Evolutionary conservation across 2,888 invertebrate species (phyloP).

Genomic region (Agrotis ipsilon): DNA sequence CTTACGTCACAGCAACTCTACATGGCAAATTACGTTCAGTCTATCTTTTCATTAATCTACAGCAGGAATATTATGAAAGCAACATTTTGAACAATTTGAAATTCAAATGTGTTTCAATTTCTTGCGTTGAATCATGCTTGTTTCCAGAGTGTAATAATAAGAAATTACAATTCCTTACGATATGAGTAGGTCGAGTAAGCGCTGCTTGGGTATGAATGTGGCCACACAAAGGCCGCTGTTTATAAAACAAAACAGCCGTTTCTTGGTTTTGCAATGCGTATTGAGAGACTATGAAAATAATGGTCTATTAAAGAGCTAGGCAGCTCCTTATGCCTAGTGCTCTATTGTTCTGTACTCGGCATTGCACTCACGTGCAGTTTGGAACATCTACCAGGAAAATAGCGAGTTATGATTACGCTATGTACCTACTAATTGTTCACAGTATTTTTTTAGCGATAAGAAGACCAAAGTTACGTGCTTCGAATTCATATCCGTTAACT

Average conservation of each 20-base stretch:
- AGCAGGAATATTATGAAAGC: slow-evolving; percentile 48
- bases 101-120: slow-evolving; percentile 69
- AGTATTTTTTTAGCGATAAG: slow-evolving; percentile 43
- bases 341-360: slow-evolving; percentile 63
- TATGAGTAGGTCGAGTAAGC: slow-evolving; percentile 75
- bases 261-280: slow-evolving; percentile 78
- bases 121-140: slow-evolving; percentile 64
- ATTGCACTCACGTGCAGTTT: slow-evolving; percentile 58
- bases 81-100: slow-evolving; percentile 66
- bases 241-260: slow-evolving; percentile 85
- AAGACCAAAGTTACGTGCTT: slow-evolving; percentile 26
- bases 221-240: slow-evolving; percentile 86
- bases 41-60: slow-evolving; percentile 58
- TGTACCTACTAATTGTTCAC: slow-evolving; percentile 42
- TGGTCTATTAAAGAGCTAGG: slow-evolving; percentile 76
- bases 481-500: slow-evolving; percentile 29
- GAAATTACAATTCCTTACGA: slow-evolving; percentile 71
- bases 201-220: slow-evolving; percentile 75
- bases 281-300: slow-evolving; percentile 80
- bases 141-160: slow-evolving; percentile 68
- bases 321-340: slow-evolving; percentile 66
- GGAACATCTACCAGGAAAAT: slow-evolving; percentile 62
- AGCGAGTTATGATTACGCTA: slow-evolving; percentile 54
- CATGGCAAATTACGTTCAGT: slow-evolving; percentile 51
- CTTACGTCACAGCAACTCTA: slow-evolving; percentile 69